phyloP scores from a whole-genome alignment of 64 coral and sea anemone genomes.

The Platygyra sinensis region DNA sequence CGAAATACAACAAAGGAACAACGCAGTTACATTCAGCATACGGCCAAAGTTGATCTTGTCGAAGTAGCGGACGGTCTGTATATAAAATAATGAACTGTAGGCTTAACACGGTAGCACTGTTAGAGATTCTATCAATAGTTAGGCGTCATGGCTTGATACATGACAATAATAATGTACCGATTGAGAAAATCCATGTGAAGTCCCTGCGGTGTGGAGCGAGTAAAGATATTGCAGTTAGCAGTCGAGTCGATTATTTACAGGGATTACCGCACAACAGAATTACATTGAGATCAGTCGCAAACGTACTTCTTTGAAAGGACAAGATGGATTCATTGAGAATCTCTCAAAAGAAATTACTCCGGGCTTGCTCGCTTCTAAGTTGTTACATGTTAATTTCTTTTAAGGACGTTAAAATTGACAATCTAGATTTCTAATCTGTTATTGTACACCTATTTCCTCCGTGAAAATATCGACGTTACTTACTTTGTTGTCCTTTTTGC shows the following conservation, averaged over 20 bases:
- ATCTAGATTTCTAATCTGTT: background rate
- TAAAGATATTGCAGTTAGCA: slow-evolving; percentile 17
- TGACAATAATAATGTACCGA: slow-evolving; percentile 50
- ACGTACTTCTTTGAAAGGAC: background rate
- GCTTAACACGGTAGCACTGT: slow-evolving; percentile 8
- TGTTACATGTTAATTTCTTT: background rate
- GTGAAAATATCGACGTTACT: background rate
- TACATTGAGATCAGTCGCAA: background rate
- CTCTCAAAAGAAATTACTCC: background rate
- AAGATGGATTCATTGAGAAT: background rate
- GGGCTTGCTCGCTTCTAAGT: background rate
- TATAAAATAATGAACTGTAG: slow-evolving; percentile 42
- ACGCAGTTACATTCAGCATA: background rate
- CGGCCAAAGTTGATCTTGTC: background rate
- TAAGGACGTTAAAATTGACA: background rate
- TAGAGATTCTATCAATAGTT: slow-evolving; percentile 53
- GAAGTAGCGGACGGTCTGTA: slow-evolving; percentile 20
- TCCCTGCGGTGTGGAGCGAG: slow-evolving; percentile 27
- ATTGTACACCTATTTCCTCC: background rate
- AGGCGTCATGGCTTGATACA: slow-evolving; percentile 55
- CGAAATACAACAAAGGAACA: background rate
- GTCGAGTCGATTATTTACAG: slow-evolving; percentile 10
- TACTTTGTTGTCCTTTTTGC: background rate
- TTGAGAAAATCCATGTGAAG: slow-evolving; percentile 43
- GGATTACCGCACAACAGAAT: background rate